Evolutionary conservation across 2,888 invertebrate genomes (phyloP), one percentile per base, ranked within the genome.

Genomic region (Drosophila colorata): DNA sequence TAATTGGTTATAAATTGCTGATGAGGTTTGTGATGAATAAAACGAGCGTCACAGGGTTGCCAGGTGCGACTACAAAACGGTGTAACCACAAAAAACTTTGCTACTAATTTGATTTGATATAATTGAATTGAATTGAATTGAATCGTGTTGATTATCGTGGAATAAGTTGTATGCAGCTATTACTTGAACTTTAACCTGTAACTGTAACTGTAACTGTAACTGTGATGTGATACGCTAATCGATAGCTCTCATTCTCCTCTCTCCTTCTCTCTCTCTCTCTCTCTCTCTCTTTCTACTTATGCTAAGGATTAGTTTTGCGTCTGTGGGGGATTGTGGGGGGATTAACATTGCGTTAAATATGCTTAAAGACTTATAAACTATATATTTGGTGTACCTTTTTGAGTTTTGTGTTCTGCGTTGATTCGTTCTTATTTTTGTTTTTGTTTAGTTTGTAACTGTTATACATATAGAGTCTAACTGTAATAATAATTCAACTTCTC

Each of bases 311-410:
- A 64, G 57, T 49, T 48, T 56, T 46, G 37, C 47, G 44, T 57
- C 68, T 64, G 49, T 71, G 73, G 41, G 58, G 46, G 41, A 13
- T 33, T 33, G 4, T 14, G 16, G 28, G 20, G 31, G 31, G 58
- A 23, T 51, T 73, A 69, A 65, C 65, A 69, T 78, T 86, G 70
- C 70, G 79, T 80, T 83, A 79, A 80, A 79, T 86, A 86, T 80
- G 80, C 71, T 87, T 86, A 81, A 75, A 78, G 78, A 78, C 91
- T 91, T 90, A 90, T 74, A 64, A 64, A 65, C 80, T 81, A 88
- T 76, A 90, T 90, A 85, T 90, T 90, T 90, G 90, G 90, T 91
- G 91, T 90, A 90, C 78, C 80, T 90, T 90, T 90, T 90, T 91
- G 91, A 90, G 90, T 90, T 90, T 69, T 87, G 86, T 90, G 80